Base-by-base conservation (phyloP, 2,888 invertebrate species). In the Brachypterus glaber region DNA sequence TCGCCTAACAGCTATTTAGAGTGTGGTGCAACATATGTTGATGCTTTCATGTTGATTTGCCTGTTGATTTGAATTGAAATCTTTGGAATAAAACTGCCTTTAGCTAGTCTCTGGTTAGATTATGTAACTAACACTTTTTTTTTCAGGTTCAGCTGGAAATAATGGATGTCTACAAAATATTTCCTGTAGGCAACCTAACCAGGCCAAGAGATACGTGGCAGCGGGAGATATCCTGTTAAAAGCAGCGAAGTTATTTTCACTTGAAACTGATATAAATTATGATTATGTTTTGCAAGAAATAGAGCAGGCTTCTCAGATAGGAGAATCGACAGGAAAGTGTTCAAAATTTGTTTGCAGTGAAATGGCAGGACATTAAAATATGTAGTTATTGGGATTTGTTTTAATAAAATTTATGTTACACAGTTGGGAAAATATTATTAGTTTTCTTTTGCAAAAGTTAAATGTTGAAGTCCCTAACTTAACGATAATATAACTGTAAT, bases 191-290 rank as follows among this genome's bases (percentile, higher is more conserved):
- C 75, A 76, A 46, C 87, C 87, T 0, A 66, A 71, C 30, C 76
- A 79, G 40, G 83, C 87, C 5, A 74, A 73, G 37, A 73, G 82
- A 45, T 89, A 89, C 60, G 71, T 79, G 2, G 76, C 79, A 2
- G 88, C 85, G 0, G 83, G 80, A n/a, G 82, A 83, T 47, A 74
- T 86, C 45, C 60, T 88, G 8, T 54, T 87, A 38, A 80, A 82
- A 55, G 77, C 80, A 31, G 73, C 79, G 12, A 79, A 79, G 54
- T 66, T 82, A 42, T 68, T 83, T 47, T 43, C 52, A 1, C 15
- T 55, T 5, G 41, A 55, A n/a, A 46, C 57, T n/a, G 52, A 53
- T 17, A 70, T 77, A 53, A 76, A 75, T 76, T 83, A 71, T 57
- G 69, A 65, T 26, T 52, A 57, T 37, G 50, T 59, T 13, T 39